Evolutionary conservation across 1,140 invertebrate genomes (phyloP).

Genomic region (Himalopsyche phryganea): DNA sequence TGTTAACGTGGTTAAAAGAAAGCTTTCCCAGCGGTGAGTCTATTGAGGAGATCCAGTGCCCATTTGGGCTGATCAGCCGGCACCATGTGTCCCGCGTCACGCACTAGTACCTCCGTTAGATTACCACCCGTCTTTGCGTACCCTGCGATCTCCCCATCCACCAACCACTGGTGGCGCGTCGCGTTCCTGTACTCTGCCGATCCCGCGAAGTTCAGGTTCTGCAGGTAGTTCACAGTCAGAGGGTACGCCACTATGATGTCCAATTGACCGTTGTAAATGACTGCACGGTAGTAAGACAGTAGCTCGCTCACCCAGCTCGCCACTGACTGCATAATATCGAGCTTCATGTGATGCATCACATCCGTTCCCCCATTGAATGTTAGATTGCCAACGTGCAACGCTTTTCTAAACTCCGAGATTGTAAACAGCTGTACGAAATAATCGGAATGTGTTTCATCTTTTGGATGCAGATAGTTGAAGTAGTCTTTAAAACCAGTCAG

Average conservation of each 20-base stretch:
- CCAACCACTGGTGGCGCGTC: conserved; percentile 64
- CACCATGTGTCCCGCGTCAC: conserved; percentile 82
- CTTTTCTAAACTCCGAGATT: conserved; percentile 57
- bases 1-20: no score
- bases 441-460: conserved; percentile 44
- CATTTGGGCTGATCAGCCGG: conserved; percentile 77
- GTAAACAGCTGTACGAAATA: conserved; percentile 58
- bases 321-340: conserved; percentile 81
- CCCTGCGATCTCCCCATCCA: conserved; percentile 68
- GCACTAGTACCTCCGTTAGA: conserved; percentile 73
- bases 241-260: conserved; percentile 84
- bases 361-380: conserved; percentile 59
- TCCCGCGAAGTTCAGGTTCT: conserved; percentile 64
- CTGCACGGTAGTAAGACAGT: conserved; percentile 62
- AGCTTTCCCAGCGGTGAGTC: conserved; percentile 66
- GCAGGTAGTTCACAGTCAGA: conserved; percentile 69
- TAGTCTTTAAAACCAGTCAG: conserved; percentile 75
- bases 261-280: conserved; percentile 79
- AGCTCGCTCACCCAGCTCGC: conserved; percentile 71
- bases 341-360: conserved; percentile 66
- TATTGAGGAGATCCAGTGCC: conserved; percentile 71
- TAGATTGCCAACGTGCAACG: conserved; percentile 79
- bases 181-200: conserved; percentile 63
- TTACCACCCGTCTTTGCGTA: conserved; percentile 70
- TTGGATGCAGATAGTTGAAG: conserved; percentile 72